Evolutionary conservation across 2,888 invertebrate genomes (phyloP), one percentile per base, ranked within the genome.

Genomic region (Tiliacea citrago): DNA sequence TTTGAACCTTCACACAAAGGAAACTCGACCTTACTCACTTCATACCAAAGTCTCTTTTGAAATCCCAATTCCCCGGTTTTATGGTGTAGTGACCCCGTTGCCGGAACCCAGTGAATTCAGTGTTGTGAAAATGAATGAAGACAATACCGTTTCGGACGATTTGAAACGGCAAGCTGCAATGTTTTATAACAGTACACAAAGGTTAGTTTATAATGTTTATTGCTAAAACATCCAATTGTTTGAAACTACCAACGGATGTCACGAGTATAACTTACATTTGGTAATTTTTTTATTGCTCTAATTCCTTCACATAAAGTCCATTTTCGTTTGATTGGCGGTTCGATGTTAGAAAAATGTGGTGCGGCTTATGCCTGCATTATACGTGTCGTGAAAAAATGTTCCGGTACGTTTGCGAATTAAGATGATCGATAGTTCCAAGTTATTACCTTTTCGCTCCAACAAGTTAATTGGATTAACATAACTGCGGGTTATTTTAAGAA

Each of bases 101-200:
- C 51, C 62, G 55, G 74, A 75, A 68, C 47, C 60, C 53, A 75
- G 87, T 68, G 86, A 75, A 78, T 85, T 78, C 70, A 84, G 89
- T 90, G 86, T 82, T 88, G 86, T 87, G 82, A 79, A 91, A 91
- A 95, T 95, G 96, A 94, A 87, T 83, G 96, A 95, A 90, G 96
- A 96, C 77, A 95, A 94, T 85, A 86, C 94, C 3, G 94, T 96
- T 29, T 90, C 93, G 70, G 95, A 95, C 65, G 96, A 96, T 78
- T 86, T 96, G 89, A 96, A 96, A 88, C 90, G 96, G 79, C 96
- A 96, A 83, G 96, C 96, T 6, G 96, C 96, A 66, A 92, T 95
- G 94, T 96, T 95, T 88, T 96, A 96, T 89, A 96, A 96, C 88
- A 93, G 96, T 13, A 96, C 96, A 42, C 92, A 94, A 88, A 95